Evolutionary conservation across 2,888 invertebrate species (phyloP).

Genomic region (Agrypnus murinus): DNA sequence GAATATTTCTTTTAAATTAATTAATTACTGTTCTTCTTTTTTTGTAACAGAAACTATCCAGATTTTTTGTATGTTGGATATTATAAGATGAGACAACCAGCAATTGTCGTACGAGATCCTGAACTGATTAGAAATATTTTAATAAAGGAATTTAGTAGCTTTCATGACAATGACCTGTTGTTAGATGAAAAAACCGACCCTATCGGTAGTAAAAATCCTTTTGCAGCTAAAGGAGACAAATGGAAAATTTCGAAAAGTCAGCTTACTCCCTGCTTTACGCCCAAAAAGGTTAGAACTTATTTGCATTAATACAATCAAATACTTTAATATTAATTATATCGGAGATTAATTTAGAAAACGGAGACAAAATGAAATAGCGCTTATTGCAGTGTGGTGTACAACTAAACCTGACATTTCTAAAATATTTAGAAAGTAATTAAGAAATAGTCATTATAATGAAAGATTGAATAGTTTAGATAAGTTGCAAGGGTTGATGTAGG

Average conservation of each 20-base stretch:
- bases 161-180: conserved; percentile 67
- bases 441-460: no score
- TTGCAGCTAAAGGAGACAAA: conserved; percentile 70
- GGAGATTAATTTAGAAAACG: no score
- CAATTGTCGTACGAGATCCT: conserved; percentile 65
- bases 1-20: no score
- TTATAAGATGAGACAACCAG: conserved; percentile 64
- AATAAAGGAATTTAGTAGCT: conserved; percentile 66
- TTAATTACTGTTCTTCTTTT: neutral
- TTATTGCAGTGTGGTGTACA: no score
- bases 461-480: no score
- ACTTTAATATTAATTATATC: no score
- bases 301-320: neutral
- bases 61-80: conserved; percentile 65
- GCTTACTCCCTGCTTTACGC: conserved; percentile 72
- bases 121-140: conserved; percentile 65
- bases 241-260: conserved; percentile 73
- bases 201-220: conserved; percentile 71
- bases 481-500: no score
- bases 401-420: no score
- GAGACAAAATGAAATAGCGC: no score
- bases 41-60: conserved; percentile 61
- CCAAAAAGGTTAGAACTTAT: conserved; percentile 69
- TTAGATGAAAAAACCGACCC: conserved; percentile 70
- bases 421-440: no score